These are phyloP conservation scores for Phrynocephalus forsythii DNA, from an alignment of 2,797 vertebrate genomes.

Conservation along the genomic window DNA sequence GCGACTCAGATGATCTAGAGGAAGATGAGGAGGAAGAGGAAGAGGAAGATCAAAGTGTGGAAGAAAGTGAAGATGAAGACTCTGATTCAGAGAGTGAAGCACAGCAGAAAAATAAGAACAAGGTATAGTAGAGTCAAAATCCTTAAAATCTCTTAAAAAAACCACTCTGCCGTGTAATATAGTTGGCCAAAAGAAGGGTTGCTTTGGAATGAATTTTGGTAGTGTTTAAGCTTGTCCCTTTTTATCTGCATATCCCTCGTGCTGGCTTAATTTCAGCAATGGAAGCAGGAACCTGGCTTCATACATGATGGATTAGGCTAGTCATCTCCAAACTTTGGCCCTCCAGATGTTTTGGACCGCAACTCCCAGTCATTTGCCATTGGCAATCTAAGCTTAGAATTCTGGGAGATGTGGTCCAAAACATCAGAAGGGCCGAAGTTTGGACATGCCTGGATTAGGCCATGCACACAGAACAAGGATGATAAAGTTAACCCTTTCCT, in stretches of 20 bases:
- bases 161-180: neutral
- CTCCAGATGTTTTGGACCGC: too few relatives aligned
- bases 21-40: conserved; percentile 89
- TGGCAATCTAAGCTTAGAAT: too few relatives aligned
- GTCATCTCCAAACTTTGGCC: too few relatives aligned
- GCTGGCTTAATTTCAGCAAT: neutral
- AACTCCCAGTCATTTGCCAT: too few relatives aligned
- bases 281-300: neutral
- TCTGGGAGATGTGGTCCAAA: too few relatives aligned
- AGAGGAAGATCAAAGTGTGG: conserved; percentile 86
- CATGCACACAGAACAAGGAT: neutral
- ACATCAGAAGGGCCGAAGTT: too few relatives aligned
- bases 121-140: conserved; percentile 73
- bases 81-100: conserved; percentile 86
- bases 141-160: neutral
- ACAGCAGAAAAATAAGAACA: conserved; percentile 81
- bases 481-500: neutral
- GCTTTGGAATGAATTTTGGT: neutral
- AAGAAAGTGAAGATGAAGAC: conserved; percentile 89
- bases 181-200: neutral
- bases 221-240: neutral
- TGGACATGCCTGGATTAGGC: neutral
- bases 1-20: conserved; percentile 90
- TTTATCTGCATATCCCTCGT: neutral
- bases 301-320: neutral